A percentile compares a stretch with the other conserved stretches of the same genome.
Evolutionary conservation across 2,797 vertebrate species (phyloP).

Genomic region (Philypnodon macrostomus): DNA sequence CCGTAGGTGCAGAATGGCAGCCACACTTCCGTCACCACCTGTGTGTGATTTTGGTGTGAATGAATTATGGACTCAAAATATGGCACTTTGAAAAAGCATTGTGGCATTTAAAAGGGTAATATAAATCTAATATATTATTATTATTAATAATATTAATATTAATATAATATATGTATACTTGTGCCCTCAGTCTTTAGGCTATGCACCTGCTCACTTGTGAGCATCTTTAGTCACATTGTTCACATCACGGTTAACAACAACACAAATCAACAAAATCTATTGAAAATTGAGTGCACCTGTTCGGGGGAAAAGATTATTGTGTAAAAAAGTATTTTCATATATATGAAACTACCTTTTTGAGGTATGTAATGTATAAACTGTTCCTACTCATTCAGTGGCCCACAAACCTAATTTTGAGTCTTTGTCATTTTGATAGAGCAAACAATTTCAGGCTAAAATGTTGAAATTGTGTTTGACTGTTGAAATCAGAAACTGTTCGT

Average conservation of each 20-base stretch:
- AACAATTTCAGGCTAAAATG: neutral
- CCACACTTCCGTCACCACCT: no score
- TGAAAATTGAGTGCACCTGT: slow-evolving; percentile 7
- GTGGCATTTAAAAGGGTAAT: no score
- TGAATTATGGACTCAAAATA: no score
- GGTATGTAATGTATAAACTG: neutral
- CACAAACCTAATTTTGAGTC: neutral
- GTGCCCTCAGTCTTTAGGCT: no score
- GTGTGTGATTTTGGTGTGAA: no score
- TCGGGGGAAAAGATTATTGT: neutral
- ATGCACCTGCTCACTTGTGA: neutral
- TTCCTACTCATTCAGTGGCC: neutral
- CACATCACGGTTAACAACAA: neutral
- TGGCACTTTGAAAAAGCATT: no score
- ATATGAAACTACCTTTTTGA: neutral
- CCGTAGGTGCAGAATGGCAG: no score
- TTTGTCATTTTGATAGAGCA: neutral
- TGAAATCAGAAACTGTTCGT: no score
- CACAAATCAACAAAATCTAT: neutral
- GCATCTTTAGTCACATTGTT: neutral
- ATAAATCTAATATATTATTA: no score
- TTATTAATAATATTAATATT: no score
- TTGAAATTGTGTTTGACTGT: no score
- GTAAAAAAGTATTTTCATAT: neutral
- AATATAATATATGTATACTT: no score